Evolutionary conservation across 2,797 vertebrate species (phyloP), one percentile per base, ranked within the genome.

Genomic region (Urophycis tenuis): DNA sequence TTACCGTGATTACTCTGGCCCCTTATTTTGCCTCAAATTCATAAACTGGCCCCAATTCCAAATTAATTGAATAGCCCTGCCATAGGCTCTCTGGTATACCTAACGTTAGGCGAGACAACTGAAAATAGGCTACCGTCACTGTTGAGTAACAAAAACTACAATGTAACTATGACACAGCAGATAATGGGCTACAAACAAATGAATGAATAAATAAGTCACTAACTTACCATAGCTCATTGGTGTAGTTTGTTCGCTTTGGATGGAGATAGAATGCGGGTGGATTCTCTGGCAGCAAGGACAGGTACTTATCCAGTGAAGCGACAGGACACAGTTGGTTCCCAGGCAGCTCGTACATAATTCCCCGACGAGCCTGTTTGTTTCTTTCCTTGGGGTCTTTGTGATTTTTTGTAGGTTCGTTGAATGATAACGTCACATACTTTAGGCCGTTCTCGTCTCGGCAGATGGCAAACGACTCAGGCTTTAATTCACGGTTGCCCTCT

Each of bases 341-440:
- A 14, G 41, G 41, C 41, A 80, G 80, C 30, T 79, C 45, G 30
- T 41, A 80, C 77, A 81, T 81, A n/a, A 77, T 32, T 32, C 36
- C 75, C 31, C n/a, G 32, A 17, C 3, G 60, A 32, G 34, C 70
- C 76, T 39, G 78, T 34, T 25, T 30, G 35, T 36, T 35, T 25
- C 72, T 78, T 69, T 73, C 73, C 22, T 76, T 72, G 17, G 30
- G 70, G 5, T 80, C 64, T 22, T 77, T 78, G 5, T 64, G 35
- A 33, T 64, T 81, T 41, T 81, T 77, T 7, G 70, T n/a, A 25
- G 70, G 73, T 33, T 81, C 36, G 67, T 78, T 75, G 32, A 77
- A 78, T 5, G 76, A 32, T 71, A 84, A 36, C 1, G 71, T 77
- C 19, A 80, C 81, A 76, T 75, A 81, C 15, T 76, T 78, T 6